These are phyloP conservation scores for Chloropsis cyanopogon DNA, from an alignment of 2,113 vertebrate genomes.

Conservation along the genomic window DNA sequence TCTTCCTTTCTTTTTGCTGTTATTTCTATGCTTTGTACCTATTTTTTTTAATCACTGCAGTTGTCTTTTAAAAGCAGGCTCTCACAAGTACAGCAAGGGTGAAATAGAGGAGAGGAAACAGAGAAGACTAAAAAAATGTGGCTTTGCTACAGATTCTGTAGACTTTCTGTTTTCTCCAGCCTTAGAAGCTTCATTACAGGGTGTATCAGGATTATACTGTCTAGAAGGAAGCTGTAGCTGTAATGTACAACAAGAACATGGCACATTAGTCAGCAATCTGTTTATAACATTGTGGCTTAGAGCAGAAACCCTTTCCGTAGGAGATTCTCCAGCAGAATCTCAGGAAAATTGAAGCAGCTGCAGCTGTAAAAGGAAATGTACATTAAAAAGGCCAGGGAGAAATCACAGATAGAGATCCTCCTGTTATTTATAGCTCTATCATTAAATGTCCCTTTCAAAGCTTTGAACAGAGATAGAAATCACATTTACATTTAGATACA, in stretches of 20 bases:
- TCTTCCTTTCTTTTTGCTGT: not conserved
- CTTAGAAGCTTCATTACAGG: not conserved
- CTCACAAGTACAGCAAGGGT: not conserved
- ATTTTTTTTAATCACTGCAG: not conserved
- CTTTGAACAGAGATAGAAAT: not conserved
- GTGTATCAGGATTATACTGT: not conserved
- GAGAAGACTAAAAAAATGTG: not conserved
- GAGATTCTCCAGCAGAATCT: not conserved
- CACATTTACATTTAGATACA: not conserved
- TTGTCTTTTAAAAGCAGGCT: not conserved
- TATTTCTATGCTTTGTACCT: not conserved
- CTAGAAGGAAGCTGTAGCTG: not conserved
- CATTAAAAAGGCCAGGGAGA: not conserved
- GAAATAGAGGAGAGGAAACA: not conserved
- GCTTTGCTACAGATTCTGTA: not conserved
- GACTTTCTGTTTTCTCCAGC: not conserved
- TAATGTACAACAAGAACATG: not conserved
- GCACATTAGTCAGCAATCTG: not conserved
- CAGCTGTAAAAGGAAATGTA: not conserved
- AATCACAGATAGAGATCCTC: not conserved
- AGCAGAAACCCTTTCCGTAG: not conserved
- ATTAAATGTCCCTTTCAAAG: not conserved
- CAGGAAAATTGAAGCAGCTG: not conserved
- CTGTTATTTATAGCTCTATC: not conserved
- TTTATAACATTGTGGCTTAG: slow-evolving; percentile 9